Conservation (phyloP, 2,888 invertebrate genomes). For the Cryptocephalus primarius region DNA sequence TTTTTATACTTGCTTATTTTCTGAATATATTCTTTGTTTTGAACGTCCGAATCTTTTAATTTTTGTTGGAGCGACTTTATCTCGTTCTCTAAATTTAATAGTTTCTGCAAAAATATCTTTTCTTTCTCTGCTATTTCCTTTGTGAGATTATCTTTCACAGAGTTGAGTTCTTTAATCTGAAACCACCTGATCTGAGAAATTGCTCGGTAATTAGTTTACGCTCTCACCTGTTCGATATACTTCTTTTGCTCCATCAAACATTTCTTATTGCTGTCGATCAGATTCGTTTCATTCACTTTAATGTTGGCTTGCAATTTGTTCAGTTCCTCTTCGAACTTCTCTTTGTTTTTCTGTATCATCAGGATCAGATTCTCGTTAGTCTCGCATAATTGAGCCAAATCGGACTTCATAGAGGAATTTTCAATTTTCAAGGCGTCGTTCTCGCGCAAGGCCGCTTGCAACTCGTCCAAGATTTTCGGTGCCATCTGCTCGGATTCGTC, state of each 20-base stretch:
- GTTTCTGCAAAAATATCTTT: conserved; percentile 1
- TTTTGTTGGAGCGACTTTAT: conserved; percentile 7
- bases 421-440: conserved; percentile 9
- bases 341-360: conserved; percentile 4
- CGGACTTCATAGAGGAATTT: conserved; percentile 5
- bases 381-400: conserved; percentile 2
- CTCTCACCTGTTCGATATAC: conserved; percentile 5
- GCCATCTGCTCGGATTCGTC: conserved; percentile 1
- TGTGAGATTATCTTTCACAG: conserved; percentile 10
- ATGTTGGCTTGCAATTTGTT: conserved; percentile 10
- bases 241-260: conserved; percentile 12
- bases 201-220: background rate
- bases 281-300: conserved; percentile 6
- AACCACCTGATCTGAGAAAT: background rate
- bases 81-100: conserved; percentile 8
- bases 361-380: conserved; percentile 8
- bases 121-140: conserved; percentile 3
- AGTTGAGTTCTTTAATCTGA: conserved; percentile 4
- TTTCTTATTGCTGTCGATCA: conserved; percentile 11
- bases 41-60: conserved; percentile 6
- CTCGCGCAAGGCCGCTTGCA: conserved; percentile 5
- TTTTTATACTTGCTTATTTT: conserved; percentile 12
- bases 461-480: conserved; percentile 4
- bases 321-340: conserved; percentile 9
- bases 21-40: conserved; percentile 7